These are phyloP conservation scores for Calliopsis andreniformis DNA, from an alignment of 1,140 invertebrate species.

Conservation along the genomic window DNA sequence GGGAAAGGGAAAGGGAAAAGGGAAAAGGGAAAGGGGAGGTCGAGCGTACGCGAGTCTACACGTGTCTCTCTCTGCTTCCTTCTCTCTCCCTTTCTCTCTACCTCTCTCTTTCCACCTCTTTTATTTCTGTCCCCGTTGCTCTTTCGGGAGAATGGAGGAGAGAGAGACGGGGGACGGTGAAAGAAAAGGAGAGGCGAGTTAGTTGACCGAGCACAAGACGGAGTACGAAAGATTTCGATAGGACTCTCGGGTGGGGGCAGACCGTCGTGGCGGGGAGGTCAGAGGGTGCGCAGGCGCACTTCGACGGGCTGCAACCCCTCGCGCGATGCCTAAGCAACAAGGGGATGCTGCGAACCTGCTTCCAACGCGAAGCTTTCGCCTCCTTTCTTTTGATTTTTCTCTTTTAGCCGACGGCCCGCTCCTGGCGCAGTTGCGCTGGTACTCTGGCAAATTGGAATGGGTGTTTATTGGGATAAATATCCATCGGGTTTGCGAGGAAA, in stretches of 20 bases:
- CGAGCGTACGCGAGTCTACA: constrained; percentile 39
- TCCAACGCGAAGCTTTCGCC: constrained; percentile 33
- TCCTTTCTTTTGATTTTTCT: constrained; percentile 25
- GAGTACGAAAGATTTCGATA: constrained; percentile 49
- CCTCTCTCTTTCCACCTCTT: background rate
- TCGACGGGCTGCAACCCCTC: constrained; percentile 42
- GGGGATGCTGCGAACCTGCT: constrained; percentile 59
- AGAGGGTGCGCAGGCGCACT: constrained; percentile 47
- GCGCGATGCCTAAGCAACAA: constrained; percentile 46
- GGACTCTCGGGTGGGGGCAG: constrained; percentile 27
- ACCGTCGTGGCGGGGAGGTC: constrained; percentile 1
- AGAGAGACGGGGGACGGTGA: constrained; percentile 34
- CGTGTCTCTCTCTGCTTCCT: constrained; percentile 11
- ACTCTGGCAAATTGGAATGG: too few species aligned
- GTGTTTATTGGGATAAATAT: too few species aligned
- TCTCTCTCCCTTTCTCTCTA: background rate
- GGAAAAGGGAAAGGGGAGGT: constrained; percentile 29
- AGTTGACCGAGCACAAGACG: constrained; percentile 45
- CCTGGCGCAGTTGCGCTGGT: too few species aligned
- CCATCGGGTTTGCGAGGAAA: too few species aligned
- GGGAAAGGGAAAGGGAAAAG: constrained; percentile 49
- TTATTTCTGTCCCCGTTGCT: constrained; percentile 61
- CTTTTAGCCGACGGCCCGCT: background rate
- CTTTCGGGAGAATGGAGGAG: constrained; percentile 9
- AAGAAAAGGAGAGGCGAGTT: constrained; percentile 31